Conservation (phyloP, 1,140 invertebrate genomes). For the Uloborus diversus region DNA sequence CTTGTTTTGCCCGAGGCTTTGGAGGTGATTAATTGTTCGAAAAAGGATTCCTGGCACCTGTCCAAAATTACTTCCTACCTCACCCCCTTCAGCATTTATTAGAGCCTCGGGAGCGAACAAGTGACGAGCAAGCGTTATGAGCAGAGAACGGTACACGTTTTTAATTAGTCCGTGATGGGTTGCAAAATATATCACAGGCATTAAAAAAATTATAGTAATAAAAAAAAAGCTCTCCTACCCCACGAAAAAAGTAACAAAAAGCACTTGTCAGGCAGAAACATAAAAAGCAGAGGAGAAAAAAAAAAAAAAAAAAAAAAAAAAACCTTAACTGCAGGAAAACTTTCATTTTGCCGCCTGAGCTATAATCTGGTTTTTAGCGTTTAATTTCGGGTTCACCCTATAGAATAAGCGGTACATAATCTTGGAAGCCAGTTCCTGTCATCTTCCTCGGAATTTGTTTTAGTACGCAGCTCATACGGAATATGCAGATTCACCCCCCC, state of each 20-base stretch:
- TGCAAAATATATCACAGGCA: conserved; percentile 40
- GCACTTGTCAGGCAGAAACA: conserved; percentile 23
- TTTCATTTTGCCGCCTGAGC: conserved; percentile 16
- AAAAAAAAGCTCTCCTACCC: conserved; percentile 1
- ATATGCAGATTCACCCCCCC: conserved; percentile 40
- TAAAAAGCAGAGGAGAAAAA: background rate
- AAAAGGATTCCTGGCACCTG: no score
- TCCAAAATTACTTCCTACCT: no score
- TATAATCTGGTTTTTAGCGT: conserved; percentile 54
- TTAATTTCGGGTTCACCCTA: conserved; percentile 38
- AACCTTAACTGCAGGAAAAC: conserved; percentile 11
- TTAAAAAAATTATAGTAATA: conserved; percentile 9
- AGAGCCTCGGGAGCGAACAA: background rate
- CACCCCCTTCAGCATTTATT: conserved; percentile 9
- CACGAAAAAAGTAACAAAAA: background rate
- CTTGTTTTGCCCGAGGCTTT: no score
- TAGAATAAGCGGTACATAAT: conserved; percentile 24
- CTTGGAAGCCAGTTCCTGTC: conserved; percentile 19
- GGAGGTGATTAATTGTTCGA: no score
- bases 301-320: background rate
- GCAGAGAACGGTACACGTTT: conserved; percentile 37
- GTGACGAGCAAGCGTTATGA: conserved; percentile 21
- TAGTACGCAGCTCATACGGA: conserved; percentile 35
- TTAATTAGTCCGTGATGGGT: conserved; percentile 46
- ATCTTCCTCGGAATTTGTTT: conserved; percentile 47